Conservation (phyloP, 2,888 invertebrate species). For the Nomada flava region DNA sequence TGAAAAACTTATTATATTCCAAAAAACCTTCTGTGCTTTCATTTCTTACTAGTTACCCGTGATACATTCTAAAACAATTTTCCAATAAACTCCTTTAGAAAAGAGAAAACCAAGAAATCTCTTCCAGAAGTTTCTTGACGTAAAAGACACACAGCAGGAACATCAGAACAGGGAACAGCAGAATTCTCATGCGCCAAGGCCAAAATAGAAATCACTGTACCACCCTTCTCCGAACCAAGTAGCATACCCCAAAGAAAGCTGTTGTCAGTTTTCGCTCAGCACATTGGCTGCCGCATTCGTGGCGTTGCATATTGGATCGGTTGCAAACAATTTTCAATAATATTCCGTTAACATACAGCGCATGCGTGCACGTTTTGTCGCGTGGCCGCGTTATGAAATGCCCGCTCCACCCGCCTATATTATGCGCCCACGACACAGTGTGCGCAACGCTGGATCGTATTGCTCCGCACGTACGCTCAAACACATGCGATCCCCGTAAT, state of each 20-base stretch:
- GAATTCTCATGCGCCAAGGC: no score
- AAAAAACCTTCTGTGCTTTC: no score
- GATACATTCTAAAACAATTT: no score
- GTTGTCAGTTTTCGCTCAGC: slow-evolving; percentile 49
- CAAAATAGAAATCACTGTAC: no score
- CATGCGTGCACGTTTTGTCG: slow-evolving; percentile 59
- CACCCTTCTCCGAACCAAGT: background rate
- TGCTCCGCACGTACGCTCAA: background rate
- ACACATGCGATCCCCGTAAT: slow-evolving; percentile 30
- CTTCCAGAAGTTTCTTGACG: no score
- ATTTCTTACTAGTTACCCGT: no score
- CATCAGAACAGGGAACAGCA: no score
- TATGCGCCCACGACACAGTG: slow-evolving; percentile 56
- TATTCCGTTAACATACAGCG: slow-evolving; percentile 46
- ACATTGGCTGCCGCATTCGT: slow-evolving; percentile 44
- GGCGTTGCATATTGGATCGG: slow-evolving; percentile 39
- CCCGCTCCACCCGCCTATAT: slow-evolving; percentile 43
- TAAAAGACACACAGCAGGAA: no score
- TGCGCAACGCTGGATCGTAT: slow-evolving; percentile 6
- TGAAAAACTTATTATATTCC: no score
- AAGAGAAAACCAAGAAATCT: no score
- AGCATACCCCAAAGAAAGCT: slow-evolving; percentile 46
- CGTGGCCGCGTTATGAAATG: slow-evolving; percentile 60
- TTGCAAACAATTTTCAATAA: slow-evolving; percentile 70
- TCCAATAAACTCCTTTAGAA: no score